These are phyloP conservation scores for Micrasema minimum DNA, from an alignment of 1,140 invertebrate genomes.

Conservation along the genomic window DNA sequence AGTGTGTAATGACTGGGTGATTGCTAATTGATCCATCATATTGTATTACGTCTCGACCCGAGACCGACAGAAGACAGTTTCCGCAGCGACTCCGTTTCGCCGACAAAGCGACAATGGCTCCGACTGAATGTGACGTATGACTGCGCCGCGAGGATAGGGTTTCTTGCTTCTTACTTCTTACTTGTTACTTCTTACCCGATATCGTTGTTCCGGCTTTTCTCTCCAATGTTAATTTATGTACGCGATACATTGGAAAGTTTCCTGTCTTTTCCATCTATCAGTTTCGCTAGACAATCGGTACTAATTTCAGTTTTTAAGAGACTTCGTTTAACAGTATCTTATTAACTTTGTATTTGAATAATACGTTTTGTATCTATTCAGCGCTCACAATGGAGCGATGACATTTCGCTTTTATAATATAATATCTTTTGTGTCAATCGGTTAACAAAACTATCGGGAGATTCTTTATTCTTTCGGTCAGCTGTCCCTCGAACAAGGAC, in stretches of 20 bases:
- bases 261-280: constrained; percentile 1
- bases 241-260: constrained; percentile 5
- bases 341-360: too few species aligned
- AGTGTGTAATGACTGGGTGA: constrained; percentile 12
- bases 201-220: constrained; percentile 27
- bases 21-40: constrained; percentile 34
- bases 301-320: too few species aligned
- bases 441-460: neutral
- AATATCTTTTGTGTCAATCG: constrained; percentile 13
- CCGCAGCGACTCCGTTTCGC: constrained; percentile 11
- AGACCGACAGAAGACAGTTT: constrained; percentile 22
- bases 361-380: too few species aligned
- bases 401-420: neutral
- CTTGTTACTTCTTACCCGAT: neutral
- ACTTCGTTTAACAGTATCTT: too few species aligned
- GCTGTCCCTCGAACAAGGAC: constrained; percentile 13
- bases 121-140: constrained; percentile 6
- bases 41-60: constrained; percentile 26
- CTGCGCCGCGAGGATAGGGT: constrained; percentile 5
- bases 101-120: constrained; percentile 11
- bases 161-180: too few species aligned
- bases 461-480: constrained; percentile 6
- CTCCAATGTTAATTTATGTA: constrained; percentile 3
- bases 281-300: too few species aligned
- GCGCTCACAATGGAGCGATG: neutral